Percentiles rank a stretch among this genome's conserved stretches.
Conservation (phyloP, 2,113 vertebrate genomes). For the Crotalus horridus region DNA sequence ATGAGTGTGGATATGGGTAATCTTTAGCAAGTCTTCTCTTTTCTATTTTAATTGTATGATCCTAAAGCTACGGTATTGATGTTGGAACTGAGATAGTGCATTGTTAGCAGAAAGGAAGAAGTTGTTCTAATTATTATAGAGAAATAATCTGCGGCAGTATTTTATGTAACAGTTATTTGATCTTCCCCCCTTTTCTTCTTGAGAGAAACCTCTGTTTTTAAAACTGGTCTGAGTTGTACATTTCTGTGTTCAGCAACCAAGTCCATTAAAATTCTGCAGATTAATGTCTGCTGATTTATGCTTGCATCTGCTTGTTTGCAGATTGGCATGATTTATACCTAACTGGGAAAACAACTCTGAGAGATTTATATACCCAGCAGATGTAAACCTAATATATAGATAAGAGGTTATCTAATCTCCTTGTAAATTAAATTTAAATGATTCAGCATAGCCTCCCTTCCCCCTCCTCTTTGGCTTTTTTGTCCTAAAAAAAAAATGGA, state of each 20-base stretch:
- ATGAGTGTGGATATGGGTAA: background rate
- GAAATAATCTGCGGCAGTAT: background rate
- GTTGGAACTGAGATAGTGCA: background rate
- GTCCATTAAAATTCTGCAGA: constrained; percentile 28
- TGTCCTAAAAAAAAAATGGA: background rate
- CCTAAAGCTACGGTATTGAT: background rate
- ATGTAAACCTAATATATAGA: constrained; percentile 12
- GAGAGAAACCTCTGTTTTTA: background rate
- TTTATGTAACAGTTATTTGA: background rate
- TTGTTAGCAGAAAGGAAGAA: background rate
- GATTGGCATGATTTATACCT: constrained; percentile 10
- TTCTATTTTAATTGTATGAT: background rate
- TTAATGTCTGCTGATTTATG: constrained; percentile 29
- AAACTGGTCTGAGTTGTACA: background rate
- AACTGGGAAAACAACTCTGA: background rate
- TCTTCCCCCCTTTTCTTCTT: background rate
- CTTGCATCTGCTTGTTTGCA: constrained; percentile 26
- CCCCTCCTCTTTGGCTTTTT: background rate
- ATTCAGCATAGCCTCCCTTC: background rate
- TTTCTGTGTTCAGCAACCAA: background rate
- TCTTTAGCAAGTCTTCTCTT: background rate
- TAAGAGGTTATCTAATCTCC: background rate
- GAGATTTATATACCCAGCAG: background rate
- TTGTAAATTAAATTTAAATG: constrained; percentile 4
- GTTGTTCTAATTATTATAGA: background rate